Evolutionary conservation across 92 coral and sea anemone species (phyloP), one percentile per base, ranked within the genome.

Genomic region (Scolanthus callimorphus): DNA sequence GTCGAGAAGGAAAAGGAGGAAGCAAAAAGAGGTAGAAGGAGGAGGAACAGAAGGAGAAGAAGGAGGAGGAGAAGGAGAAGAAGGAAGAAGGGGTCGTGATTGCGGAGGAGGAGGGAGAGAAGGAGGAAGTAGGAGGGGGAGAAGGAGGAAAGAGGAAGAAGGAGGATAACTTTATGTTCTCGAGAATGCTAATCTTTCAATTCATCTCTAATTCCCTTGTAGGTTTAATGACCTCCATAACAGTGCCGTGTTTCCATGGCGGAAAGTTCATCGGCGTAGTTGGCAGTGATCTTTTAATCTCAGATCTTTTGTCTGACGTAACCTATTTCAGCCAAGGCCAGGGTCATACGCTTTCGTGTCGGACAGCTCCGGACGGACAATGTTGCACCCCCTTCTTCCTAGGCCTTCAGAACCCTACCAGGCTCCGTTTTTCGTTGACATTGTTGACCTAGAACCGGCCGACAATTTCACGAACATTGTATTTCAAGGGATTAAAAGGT

Each of bases 341-440:
- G 31, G 50, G 8, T 72, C 82, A 3, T 72, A 79, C 22, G 85
- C 85, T 22, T 79, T 75, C 55, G 37, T 79, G 62, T 68, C 63
- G 20, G 85, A 73, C 27, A 64, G 81, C 17, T 49, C 63, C 4
- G 81, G 81, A 44, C 27, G 63, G 39, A 72, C 81, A 17, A 63
- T 72, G 70, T 64, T 79, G 80, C 81, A 79, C 10, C 85, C 85
- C 2, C 63, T 72, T 23, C 31, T 79, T 20, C 85, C 85, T 29
- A 63, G 80, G 22, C 85, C 82, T 20, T 73, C 73, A 10, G 24
- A 57, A 31, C 69, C 67, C 2, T 55, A 20, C 24, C 69, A 43
- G 8, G 63, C 56, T 23, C 75, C 85, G 0, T 60, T 79, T 17
- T 64, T 79, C 47, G 38, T 77, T 59, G 72, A 77, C 46, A 77